Percentiles rank a stretch among this genome's conserved stretches.
Conservation (phyloP, 2,888 invertebrate species). For the Smittia sp. region DNA sequence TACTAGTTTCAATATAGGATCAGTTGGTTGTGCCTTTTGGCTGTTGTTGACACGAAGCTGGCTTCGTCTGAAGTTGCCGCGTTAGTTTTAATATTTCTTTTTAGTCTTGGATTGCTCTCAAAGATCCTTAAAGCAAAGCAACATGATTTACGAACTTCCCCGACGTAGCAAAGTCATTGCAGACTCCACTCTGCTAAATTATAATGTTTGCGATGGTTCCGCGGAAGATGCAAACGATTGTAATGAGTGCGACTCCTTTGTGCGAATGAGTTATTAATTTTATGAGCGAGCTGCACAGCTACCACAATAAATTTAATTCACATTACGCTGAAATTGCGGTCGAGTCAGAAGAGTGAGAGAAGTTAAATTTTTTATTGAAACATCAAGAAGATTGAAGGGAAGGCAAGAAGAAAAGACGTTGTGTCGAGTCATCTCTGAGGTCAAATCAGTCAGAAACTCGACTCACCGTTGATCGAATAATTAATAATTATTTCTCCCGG, state of each 20-base stretch:
- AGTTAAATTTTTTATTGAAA: neutral
- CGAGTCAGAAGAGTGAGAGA: neutral
- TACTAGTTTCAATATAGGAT: too few relatives aligned
- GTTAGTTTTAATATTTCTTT: too few relatives aligned
- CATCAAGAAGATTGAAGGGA: neutral
- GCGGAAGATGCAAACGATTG: neutral
- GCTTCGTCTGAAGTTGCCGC: too few relatives aligned
- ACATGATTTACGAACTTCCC: too few relatives aligned
- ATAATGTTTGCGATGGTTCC: too few relatives aligned
- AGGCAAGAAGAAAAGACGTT: neutral
- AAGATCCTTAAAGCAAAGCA: too few relatives aligned
- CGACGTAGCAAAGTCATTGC: too few relatives aligned
- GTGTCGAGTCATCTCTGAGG: neutral
- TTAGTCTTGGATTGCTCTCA: too few relatives aligned
- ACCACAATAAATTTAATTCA: neutral
- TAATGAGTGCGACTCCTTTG: neutral
- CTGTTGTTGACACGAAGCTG: too few relatives aligned
- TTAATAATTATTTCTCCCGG: slow-evolving; percentile 26
- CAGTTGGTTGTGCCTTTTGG: too few relatives aligned
- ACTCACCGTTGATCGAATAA: slow-evolving; percentile 32
- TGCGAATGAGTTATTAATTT: slow-evolving; percentile 19
- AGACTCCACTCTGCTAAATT: too few relatives aligned
- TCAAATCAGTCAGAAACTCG: slow-evolving; percentile 9
- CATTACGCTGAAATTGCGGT: neutral
- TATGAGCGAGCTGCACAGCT: neutral